Evolutionary conservation across 2,888 invertebrate genomes (phyloP), one percentile per base, ranked within the genome.

Genomic region (Platynereis dumerilii): DNA sequence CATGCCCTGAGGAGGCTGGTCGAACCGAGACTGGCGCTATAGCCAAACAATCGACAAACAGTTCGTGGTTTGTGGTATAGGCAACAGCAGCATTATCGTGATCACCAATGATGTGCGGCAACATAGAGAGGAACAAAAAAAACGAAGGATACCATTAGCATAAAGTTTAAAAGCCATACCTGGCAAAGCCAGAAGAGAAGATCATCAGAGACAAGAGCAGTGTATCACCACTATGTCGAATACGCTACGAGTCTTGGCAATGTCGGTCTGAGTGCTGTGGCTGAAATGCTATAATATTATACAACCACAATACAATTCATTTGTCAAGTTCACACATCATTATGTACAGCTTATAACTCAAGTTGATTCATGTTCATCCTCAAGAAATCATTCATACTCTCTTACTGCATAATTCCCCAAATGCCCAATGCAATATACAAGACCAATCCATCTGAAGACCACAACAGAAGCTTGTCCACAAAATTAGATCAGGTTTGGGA

Each of bases 21-120:
- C 62, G 56, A 62, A 62, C 27, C 62, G 56, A n/a, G 56, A 57
- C 48, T 56, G 57, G 42, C 62, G 62, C 57, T 62, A 27, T 45
- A 45, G 28, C 12, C n/a, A 57, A 57, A 27, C 62, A 62, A 44
- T 48, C n/a, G 28, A 22, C 5, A 15, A 57, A 5, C 27, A 44
- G 27, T 45, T 56, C 28, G 55, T 29, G 10, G 10, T 52, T 17
- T 52, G 17, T 42, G 28, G 27, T 55, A 22, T 7, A 26, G 55
- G 24, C 55, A 55, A 55, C 15, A 17, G 55, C 22, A 7, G 22
- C 24, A 24, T 10, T 15, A 17, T 24, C 39, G 17, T 39, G 39
- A 24, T 61, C 39, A 42, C 28, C 53, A 48, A 58, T 61, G 53
- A 61, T 34, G 53, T 39, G 52, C 52, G 44, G 42, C 39, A 48